phyloP scores from a whole-genome alignment of 2,113 vertebrate species.

The Lagopus muta region DNA sequence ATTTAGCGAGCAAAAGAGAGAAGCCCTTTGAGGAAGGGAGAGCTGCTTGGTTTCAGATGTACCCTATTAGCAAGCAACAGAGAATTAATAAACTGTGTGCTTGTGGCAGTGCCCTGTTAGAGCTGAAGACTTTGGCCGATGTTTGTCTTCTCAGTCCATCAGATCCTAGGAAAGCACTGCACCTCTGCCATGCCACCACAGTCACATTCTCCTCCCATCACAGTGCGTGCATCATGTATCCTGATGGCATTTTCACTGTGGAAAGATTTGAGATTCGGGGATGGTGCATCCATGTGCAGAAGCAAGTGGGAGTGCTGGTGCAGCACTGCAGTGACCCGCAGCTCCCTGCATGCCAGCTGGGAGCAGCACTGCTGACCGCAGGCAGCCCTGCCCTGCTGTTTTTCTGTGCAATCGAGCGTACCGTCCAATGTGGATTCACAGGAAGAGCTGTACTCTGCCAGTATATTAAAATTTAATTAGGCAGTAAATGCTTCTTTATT shows the following conservation, averaged over 20 bases:
- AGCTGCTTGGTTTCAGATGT: background rate
- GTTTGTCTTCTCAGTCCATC: background rate
- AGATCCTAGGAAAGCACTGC: background rate
- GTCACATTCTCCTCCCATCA: background rate
- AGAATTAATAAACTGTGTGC: background rate
- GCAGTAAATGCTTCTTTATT: conserved; percentile 45
- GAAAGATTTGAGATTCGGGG: background rate
- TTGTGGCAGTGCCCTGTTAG: fast-evolving
- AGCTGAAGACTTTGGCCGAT: background rate
- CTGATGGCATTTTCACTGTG: background rate
- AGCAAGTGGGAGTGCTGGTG: background rate
- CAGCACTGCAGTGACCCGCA: fast-evolving
- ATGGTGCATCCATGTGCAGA: fast-evolving
- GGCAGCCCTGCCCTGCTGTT: background rate
- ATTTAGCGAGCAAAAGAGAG: background rate
- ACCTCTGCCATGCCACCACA: fast-evolving
- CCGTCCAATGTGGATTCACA: background rate
- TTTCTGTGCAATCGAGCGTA: background rate
- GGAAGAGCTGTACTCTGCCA: conserved; percentile 9
- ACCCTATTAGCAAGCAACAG: background rate
- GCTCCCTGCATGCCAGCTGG: fast-evolving
- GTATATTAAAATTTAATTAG: conserved; percentile 68
- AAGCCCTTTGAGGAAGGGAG: background rate
- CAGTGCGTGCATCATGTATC: background rate
- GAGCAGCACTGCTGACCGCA: fast-evolving